Percentiles rank a stretch among this genome's conserved stretches.
phyloP scores from a whole-genome alignment of 2,113 vertebrate genomes.

The Microcebus tavaratra region DNA sequence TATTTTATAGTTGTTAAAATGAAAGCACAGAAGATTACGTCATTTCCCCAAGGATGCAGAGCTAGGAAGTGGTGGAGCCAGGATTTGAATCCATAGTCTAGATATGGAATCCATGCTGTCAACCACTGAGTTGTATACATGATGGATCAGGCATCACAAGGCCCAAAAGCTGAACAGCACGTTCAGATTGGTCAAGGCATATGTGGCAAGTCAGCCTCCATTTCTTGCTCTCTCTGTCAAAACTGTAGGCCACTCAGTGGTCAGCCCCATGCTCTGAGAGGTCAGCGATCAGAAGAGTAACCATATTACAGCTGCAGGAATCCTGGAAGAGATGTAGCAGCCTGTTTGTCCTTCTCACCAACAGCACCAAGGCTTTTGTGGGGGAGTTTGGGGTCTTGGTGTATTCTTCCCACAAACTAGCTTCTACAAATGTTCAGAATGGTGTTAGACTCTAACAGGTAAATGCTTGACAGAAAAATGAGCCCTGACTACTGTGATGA shows the following conservation, averaged over 20 bases:
- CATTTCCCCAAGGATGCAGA: not conserved
- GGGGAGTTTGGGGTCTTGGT: not conserved
- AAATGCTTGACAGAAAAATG: not conserved
- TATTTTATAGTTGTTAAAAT: not conserved
- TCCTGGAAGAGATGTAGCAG: not conserved
- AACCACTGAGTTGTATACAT: not conserved
- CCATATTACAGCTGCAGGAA: not conserved
- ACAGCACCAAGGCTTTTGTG: not conserved
- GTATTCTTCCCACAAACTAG: not conserved
- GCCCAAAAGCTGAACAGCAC: not conserved
- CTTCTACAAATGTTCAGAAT: not conserved
- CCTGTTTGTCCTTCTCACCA: not conserved
- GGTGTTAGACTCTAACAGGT: not conserved
- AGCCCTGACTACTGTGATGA: not conserved
- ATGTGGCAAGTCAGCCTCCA: not conserved
- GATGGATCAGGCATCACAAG: not conserved
- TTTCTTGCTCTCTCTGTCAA: not conserved
- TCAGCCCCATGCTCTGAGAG: not conserved
- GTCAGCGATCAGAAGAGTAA: not conserved
- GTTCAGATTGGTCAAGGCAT: not conserved
- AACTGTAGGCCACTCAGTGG: not conserved
- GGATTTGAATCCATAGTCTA: not conserved
- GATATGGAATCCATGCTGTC: not conserved
- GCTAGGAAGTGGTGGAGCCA: not conserved
- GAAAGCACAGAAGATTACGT: slow-evolving; percentile 1